A percentile compares a stretch with the other conserved stretches of the same genome.
Evolutionary conservation across 1,140 invertebrate species (phyloP).

Genomic region (Sycophila sp.): DNA sequence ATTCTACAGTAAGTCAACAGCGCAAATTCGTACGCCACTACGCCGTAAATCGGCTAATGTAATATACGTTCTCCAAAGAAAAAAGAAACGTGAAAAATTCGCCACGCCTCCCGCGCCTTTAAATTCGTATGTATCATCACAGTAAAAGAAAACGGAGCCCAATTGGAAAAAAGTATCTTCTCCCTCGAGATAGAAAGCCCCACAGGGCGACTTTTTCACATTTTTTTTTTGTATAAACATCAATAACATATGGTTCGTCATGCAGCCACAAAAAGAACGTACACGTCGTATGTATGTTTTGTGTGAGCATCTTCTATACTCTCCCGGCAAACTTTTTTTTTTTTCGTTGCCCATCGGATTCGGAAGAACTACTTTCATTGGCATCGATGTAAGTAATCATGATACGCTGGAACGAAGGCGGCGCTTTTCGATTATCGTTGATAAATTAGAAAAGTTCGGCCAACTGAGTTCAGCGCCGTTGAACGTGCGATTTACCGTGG

Average conservation of each 20-base stretch:
- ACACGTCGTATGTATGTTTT: too few relatives aligned
- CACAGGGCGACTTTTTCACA: neutral
- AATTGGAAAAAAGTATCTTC: neutral
- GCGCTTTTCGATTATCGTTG: too few relatives aligned
- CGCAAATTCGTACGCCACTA: neutral
- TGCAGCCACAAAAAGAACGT: conserved; percentile 1
- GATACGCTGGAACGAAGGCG: too few relatives aligned
- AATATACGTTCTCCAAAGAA: neutral
- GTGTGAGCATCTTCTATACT: too few relatives aligned
- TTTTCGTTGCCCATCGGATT: too few relatives aligned
- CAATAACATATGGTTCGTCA: neutral
- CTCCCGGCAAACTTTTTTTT: too few relatives aligned
- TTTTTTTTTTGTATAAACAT: neutral
- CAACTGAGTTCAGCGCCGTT: too few relatives aligned
- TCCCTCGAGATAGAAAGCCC: neutral
- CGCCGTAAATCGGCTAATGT: conserved; percentile 13
- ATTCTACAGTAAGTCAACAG: neutral
- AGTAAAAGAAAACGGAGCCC: neutral
- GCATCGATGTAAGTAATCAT: too few relatives aligned
- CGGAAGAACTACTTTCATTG: too few relatives aligned
- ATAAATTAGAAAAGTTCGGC: too few relatives aligned
- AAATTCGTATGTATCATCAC: neutral
- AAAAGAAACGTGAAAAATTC: conserved; percentile 26
- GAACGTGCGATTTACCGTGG: neutral
- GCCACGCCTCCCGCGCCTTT: neutral